Percentiles rank a stretch among this genome's conserved stretches.
phyloP scores from a whole-genome alignment of 2,888 invertebrate genomes.

The Cheilosia pagana region DNA sequence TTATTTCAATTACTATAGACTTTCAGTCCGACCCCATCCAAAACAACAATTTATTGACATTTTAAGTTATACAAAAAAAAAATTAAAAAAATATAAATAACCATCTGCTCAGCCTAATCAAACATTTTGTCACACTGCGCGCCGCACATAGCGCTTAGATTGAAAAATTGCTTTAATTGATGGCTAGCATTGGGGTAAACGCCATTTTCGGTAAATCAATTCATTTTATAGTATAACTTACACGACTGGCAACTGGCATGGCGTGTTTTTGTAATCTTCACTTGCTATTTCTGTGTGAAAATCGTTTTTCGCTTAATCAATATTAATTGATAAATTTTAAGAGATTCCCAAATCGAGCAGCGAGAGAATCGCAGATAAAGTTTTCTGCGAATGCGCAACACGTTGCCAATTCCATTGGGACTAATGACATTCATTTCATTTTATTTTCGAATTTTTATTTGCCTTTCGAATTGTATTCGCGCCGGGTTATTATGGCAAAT shows the following conservation, averaged over 20 bases:
- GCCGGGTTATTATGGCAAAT: slow-evolving; percentile 55
- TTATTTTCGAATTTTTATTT: background rate
- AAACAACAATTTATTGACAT: slow-evolving; percentile 7
- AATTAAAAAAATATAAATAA: slow-evolving; percentile 1
- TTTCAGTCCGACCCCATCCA: background rate
- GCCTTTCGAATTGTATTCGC: slow-evolving; percentile 18
- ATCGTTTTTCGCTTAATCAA: slow-evolving; percentile 44
- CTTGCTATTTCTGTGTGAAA: slow-evolving; percentile 27
- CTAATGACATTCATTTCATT: slow-evolving; percentile 52
- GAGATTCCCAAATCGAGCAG: slow-evolving; percentile 19
- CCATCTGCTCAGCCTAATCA: slow-evolving; percentile 39
- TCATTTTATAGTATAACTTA: background rate
- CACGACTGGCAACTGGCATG: slow-evolving; percentile 1
- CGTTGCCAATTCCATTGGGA: slow-evolving; percentile 67
- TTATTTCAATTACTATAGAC: background rate
- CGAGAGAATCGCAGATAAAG: background rate
- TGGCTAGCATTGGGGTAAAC: slow-evolving; percentile 36
- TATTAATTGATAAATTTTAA: slow-evolving; percentile 52
- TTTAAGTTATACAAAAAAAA: slow-evolving; percentile 3
- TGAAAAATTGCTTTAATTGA: slow-evolving; percentile 58
- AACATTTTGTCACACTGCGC: slow-evolving; percentile 58
- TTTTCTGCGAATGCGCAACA: slow-evolving; percentile 47
- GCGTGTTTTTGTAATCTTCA: slow-evolving; percentile 6
- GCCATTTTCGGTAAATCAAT: slow-evolving; percentile 58
- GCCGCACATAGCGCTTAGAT: slow-evolving; percentile 27